A percentile compares a stretch with the other conserved stretches of the same genome.
phyloP scores from a whole-genome alignment of 2,888 invertebrate genomes.

The Tenthredo mesomela region DNA sequence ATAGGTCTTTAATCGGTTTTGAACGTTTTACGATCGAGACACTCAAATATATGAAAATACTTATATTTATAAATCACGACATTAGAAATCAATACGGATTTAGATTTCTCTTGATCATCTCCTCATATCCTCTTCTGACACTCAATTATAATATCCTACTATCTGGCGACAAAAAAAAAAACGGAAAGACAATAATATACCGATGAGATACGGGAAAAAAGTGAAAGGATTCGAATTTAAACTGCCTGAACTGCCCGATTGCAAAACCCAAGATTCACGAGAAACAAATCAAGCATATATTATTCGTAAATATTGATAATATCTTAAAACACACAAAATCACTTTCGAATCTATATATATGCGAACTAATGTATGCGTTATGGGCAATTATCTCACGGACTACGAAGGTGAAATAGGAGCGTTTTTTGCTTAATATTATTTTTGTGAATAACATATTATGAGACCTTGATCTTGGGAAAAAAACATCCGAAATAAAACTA shows the following conservation, averaged over 20 bases:
- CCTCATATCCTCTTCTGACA: not conserved
- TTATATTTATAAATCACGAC: not conserved
- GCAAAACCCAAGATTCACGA: not conserved
- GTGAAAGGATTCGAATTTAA: constrained; percentile 15
- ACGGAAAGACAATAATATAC: not conserved
- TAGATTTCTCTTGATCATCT: not conserved
- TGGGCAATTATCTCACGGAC: not conserved
- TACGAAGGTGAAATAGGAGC: not conserved
- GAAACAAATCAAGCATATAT: not conserved
- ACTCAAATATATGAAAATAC: not conserved
- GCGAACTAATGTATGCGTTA: not conserved
- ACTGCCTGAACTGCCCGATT: not conserved
- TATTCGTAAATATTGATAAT: not conserved
- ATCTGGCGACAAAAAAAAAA: not conserved
- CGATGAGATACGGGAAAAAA: constrained; percentile 20
- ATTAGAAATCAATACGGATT: not conserved
- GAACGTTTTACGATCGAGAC: too few relatives aligned
- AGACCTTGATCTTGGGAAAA: not conserved
- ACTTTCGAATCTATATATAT: not conserved
- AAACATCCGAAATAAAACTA: not conserved
- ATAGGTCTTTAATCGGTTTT: not conserved
- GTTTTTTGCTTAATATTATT: not conserved
- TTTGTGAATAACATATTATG: not conserved
- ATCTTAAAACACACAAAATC: not conserved
- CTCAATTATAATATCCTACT: too few relatives aligned